Base-by-base conservation (phyloP, 2,113 vertebrate species). In the Poicephalus meyeri region DNA sequence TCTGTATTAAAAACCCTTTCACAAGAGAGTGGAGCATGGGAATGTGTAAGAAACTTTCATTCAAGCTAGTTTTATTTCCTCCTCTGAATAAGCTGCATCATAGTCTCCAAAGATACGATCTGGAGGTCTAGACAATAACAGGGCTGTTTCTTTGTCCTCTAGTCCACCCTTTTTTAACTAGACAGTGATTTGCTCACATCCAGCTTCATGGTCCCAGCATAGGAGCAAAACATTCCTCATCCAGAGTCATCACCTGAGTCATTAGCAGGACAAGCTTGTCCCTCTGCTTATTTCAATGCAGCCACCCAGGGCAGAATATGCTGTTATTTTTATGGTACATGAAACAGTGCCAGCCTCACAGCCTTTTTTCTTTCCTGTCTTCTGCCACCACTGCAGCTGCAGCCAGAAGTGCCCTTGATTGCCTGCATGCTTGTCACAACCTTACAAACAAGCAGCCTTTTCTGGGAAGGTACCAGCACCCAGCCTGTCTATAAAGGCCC, bases 1-100 rank as follows among this genome's bases (percentile, higher is more conserved):
- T 78, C 87, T 68, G 33, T 11, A 58, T 44, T 80, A 72, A 87
- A 92, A 95, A 76, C 73, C 72, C 17, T 95, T 95, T 77, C 89
- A 95, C 39, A 65, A 65, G 56, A 70, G 23, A 88, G 24, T 29
- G 72, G 77, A 71, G 76, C 42, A 80, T 83, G 83, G 63, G 95
- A 88, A 94, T 16, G 11, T 33, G 42, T 50, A 64, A 58, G 76
- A 83, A 69, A 73, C 26, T 68, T 91, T 93, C 73, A 93, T 79
- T 65, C 69, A 81, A 56, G 47, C 7, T 64, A 21, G 37, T 95
- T 95, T 90, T 90, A 88, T 64, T 95, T 86, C 80, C 46, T 90
- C 29, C 28, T 50, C 50, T 70, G 76, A 88, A 66, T 78, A 53
- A 93, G 41, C 39, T 84, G 42, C 60, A 73, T 63, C 65, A 55